Evolutionary conservation across 2,797 vertebrate genomes (phyloP), one percentile per base, ranked within the genome.

Genomic region (Schizopygopsis malacanthus): DNA sequence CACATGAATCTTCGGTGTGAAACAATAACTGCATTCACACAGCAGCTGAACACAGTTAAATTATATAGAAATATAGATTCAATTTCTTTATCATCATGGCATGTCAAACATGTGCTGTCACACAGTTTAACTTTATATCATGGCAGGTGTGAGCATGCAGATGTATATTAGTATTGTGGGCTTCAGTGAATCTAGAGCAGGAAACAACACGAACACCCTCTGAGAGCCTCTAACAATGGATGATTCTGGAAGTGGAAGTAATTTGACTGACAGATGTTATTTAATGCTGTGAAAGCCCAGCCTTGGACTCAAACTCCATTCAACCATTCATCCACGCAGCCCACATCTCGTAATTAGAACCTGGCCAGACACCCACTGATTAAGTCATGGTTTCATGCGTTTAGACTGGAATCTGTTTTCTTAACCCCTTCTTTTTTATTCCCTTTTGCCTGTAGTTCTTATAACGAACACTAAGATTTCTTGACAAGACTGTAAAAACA

Each of bases 261-360:
- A 82, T 85, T 59, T 84, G 71, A 85, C 54, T 63, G 79, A 75
- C 83, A 85, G 63, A 87, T 54, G 84, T 25, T 76, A 45, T 77
- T 85, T 76, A 65, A 47, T 50, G 39, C 73, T 67, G 45, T 56
- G 77, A 71, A 59, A 43, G 11, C 75, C 33, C 71, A 77, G 80
- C 50, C 25, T 75, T 59, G 59, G 59, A 79, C n/a, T 18, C 56
- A 50, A 79, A 45, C 28, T 15, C 11, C 28, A 25, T 71, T 25
- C 50, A 52, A 15, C 47, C 22, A 41, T 52, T 13, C 22, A 43
- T 82, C 71, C 69, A 59, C n/a, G 6, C 65, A 87, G 70, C 45
- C 54, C 39, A 79, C 59, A 41, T 41, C 37, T 69, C 59, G 25
- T 75, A 47, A 13, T 16, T 54, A 80, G 61, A 76, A 28, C 72